Evolutionary conservation across 2,888 invertebrate genomes (phyloP), one percentile per base, ranked within the genome.

Genomic region (Xanthia icteritia): DNA sequence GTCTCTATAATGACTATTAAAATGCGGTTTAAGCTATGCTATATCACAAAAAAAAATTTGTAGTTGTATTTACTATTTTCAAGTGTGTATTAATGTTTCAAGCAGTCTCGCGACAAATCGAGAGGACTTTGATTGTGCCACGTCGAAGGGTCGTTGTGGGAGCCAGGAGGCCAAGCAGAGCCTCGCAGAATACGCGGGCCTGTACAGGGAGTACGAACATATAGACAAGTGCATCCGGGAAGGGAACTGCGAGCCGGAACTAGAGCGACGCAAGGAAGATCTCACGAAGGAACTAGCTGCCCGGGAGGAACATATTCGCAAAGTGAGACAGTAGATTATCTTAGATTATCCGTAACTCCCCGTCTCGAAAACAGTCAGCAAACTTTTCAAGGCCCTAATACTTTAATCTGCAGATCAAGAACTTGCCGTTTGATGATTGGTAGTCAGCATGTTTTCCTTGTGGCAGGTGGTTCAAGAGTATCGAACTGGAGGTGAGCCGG

Each of bases 191-290:
- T 96, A 95, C 83, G 94, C 95, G 0, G 91, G 85, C 58, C 78
- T 96, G 9, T 96, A 94, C 86, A 91, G 93, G 17, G 94, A 96
- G 84, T 96, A 95, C 82, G 93, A 95, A 82, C 89, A 92, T 9
- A 68, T 95, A 13, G 93, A 94, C 56, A 91, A 92, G 80, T 85
- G 86, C 36, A 88, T 94, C 27, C 89, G 88, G 61, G 93, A 93
- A 9, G 91, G 92, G 0, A 88, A 86, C 54, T 88, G 87, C 66
- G 91, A 93, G 23, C 92, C 93, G 0, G 93, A 93, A 42, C 88
- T 94, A 5, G 92, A 93, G 82, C 91, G 86, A 0, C 93, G 94
- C 36, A 91, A 88, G 39, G 93, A 94, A 0, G 93, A 93, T 20
- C 88, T 96, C 2, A 87, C 92, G 1, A 90, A 81, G 48, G 92